phyloP scores from a whole-genome alignment of 2,113 vertebrate species.

The Otus sunia region DNA sequence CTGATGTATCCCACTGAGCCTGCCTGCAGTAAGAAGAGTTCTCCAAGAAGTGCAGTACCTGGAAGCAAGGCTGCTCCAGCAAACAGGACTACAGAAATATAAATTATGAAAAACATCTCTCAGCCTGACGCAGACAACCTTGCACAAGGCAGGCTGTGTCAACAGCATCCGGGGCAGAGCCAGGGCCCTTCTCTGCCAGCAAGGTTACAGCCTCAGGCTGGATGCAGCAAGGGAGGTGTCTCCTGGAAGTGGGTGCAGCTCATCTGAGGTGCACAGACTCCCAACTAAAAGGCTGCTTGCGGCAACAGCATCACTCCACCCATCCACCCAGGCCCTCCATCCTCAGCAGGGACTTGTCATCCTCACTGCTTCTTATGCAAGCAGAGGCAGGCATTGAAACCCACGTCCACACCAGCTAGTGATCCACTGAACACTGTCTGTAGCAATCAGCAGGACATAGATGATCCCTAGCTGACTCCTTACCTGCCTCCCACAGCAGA shows the following conservation, averaged over 20 bases:
- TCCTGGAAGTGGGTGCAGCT: neutral
- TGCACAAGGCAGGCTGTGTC: neutral
- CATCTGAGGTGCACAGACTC: too few relatives aligned
- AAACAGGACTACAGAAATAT: neutral
- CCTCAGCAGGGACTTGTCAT: neutral
- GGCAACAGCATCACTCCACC: neutral
- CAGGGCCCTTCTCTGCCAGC: neutral
- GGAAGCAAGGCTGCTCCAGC: neutral
- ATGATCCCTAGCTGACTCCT: neutral
- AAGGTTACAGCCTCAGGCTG: neutral
- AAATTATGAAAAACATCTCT: accelerated
- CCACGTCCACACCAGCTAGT: neutral
- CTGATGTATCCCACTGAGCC: neutral
- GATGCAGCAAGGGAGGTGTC: neutral
- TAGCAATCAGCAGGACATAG: neutral
- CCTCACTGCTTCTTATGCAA: neutral
- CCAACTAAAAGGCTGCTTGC: neutral
- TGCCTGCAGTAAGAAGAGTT: neutral
- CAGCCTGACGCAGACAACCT: accelerated
- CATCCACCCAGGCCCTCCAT: neutral
- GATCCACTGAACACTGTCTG: neutral
- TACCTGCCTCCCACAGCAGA: neutral
- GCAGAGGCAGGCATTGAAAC: neutral
- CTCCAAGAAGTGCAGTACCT: neutral
- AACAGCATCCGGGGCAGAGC: neutral